Conservation (phyloP, 2,113 vertebrate genomes). For the Furnarius figulus region DNA sequence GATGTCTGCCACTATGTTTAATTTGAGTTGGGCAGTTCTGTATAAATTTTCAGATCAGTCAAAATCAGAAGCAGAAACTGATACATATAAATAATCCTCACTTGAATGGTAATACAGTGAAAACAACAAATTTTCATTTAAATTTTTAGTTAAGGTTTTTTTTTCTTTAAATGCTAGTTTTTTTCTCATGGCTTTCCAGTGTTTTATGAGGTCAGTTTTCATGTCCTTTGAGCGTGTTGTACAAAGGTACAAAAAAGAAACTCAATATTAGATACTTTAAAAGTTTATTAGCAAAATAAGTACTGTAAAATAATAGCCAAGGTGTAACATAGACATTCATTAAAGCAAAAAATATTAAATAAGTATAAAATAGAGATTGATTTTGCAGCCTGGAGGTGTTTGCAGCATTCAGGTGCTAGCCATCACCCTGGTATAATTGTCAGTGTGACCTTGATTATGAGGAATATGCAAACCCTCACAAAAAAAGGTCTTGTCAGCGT, state of each 20-base stretch:
- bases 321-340: neutral
- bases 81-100: neutral
- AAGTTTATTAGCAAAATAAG: neutral
- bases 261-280: neutral
- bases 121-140: neutral
- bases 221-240: neutral
- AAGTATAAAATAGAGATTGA: neutral
- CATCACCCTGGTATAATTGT: neutral
- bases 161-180: neutral
- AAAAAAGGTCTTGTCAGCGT: neutral
- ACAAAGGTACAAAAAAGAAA: neutral
- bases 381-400: neutral
- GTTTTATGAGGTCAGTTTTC: neutral
- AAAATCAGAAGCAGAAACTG: neutral
- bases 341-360: neutral
- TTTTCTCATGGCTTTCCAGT: neutral
- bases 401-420: neutral
- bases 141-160: neutral
- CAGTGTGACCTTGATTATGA: neutral
- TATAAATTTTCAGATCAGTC: neutral
- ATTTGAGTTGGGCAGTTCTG: neutral
- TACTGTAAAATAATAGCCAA: neutral
- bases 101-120: neutral
- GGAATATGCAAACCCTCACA: neutral
- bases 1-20: neutral